phyloP scores from a whole-genome alignment of 2,888 invertebrate genomes.

The Drosophila longiperda region DNA sequence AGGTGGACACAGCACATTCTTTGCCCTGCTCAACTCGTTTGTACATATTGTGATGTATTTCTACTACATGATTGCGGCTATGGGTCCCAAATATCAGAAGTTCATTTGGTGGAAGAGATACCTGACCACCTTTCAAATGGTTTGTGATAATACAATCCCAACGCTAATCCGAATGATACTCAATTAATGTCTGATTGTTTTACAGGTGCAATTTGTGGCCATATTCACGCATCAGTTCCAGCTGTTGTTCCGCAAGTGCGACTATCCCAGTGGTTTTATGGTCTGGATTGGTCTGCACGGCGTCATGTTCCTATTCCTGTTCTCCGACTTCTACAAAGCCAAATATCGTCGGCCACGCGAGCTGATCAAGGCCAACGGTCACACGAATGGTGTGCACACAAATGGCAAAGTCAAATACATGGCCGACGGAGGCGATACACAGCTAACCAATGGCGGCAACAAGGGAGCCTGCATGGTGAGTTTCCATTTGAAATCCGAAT shows the following conservation, averaged over 20 bases:
- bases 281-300: conserved; percentile 98
- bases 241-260: conserved; percentile 94
- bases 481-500: background rate
- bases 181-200: background rate
- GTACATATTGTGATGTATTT: conserved; percentile 99
- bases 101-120: conserved; percentile 99
- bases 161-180: background rate
- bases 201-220: conserved; percentile 94
- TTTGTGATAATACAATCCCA: conserved; percentile 76
- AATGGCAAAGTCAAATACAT: conserved; percentile 65
- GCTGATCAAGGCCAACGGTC: conserved; percentile 66
- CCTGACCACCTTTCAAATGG: conserved; percentile 97
- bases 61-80: conserved; percentile 97
- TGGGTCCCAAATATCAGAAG: conserved; percentile 96
- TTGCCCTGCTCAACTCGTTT: conserved; percentile 96
- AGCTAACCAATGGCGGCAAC: conserved; percentile 78
- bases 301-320: conserved; percentile 96
- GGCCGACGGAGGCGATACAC: conserved; percentile 55
- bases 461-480: conserved; percentile 90
- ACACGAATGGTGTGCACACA: conserved; percentile 63
- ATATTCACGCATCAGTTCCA: conserved; percentile 97
- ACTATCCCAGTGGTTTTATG: conserved; percentile 95
- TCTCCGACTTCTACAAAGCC: conserved; percentile 96
- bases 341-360: conserved; percentile 86
- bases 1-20: conserved; percentile 99